Percentiles rank a stretch among this genome's conserved stretches.
Evolutionary conservation across 2,113 vertebrate genomes (phyloP).

Genomic region (Myrmecophaga tridactyla): DNA sequence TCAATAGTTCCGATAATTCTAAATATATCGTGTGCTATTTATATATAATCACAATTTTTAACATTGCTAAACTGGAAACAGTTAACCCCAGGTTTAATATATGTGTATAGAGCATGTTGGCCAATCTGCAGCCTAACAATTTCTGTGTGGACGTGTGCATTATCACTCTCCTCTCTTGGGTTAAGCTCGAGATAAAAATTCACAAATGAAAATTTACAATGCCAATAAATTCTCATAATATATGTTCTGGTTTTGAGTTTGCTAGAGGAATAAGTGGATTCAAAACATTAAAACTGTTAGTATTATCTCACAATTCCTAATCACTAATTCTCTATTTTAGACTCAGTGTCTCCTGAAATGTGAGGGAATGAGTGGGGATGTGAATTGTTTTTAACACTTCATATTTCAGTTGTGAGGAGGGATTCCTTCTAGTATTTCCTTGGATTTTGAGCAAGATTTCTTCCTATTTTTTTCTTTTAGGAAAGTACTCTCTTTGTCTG

Average conservation of each 20-base stretch:
- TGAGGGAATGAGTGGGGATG: neutral
- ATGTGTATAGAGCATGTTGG: neutral
- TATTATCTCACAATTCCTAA: neutral
- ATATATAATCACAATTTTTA: no score
- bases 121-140: neutral
- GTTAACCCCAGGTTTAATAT: neutral
- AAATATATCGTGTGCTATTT: neutral
- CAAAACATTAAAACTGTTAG: neutral
- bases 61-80: neutral
- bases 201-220: neutral
- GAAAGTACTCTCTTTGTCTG: neutral
- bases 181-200: neutral
- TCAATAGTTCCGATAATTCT: neutral
- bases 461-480: neutral
- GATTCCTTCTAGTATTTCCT: neutral
- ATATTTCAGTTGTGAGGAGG: neutral
- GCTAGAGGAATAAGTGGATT: neutral
- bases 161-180: neutral
- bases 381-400: neutral
- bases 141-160: neutral
- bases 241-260: neutral
- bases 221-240: neutral
- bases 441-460: neutral
- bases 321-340: neutral
- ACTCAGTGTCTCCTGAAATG: neutral